Percentiles rank a stretch among this genome's conserved stretches.
Evolutionary conservation across 2,113 vertebrate species (phyloP).

Genomic region (Platysternon megacephalum): DNA sequence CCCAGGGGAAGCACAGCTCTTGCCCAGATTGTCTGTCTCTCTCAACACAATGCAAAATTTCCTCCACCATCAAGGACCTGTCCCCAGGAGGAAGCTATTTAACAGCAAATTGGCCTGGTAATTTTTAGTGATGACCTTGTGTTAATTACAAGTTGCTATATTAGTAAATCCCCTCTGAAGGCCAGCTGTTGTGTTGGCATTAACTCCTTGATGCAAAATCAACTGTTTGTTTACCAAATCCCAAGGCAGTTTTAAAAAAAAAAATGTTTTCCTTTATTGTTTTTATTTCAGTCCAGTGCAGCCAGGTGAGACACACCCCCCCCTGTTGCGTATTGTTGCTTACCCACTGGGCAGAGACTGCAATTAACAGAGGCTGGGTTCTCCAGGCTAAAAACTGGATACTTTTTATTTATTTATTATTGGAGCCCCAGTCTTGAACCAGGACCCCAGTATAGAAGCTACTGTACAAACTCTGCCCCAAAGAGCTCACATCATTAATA

Average conservation of each 20-base stretch:
- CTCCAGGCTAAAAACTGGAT: not conserved
- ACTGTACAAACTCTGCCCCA: not conserved
- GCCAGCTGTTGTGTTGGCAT: conserved; percentile 74
- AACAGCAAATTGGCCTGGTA: conserved; percentile 70
- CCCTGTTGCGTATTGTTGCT: not conserved
- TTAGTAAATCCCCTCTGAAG: conserved; percentile 72
- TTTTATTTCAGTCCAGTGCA: not conserved
- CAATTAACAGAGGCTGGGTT: not conserved
- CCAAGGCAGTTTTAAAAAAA: conserved; percentile 25
- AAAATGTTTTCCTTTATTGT: not conserved
- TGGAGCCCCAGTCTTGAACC: fast-evolving
- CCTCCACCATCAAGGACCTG: not conserved
- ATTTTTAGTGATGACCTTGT: conserved; percentile 74
- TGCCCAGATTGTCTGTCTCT: conserved; percentile 4
- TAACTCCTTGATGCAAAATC: conserved; percentile 57
- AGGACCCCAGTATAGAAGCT: fast-evolving
- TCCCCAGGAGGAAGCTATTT: conserved; percentile 68
- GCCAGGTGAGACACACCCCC: not conserved
- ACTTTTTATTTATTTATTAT: not conserved
- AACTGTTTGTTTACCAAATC: conserved; percentile 67
- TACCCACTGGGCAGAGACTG: not conserved
- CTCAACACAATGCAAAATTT: not conserved
- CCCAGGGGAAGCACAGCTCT: fast-evolving
- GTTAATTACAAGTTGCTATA: conserved; percentile 74
- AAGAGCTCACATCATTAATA: not conserved